These are phyloP conservation scores for Cactoblastis cactorum DNA, from an alignment of 2,888 invertebrate species.

Conservation along the genomic window DNA sequence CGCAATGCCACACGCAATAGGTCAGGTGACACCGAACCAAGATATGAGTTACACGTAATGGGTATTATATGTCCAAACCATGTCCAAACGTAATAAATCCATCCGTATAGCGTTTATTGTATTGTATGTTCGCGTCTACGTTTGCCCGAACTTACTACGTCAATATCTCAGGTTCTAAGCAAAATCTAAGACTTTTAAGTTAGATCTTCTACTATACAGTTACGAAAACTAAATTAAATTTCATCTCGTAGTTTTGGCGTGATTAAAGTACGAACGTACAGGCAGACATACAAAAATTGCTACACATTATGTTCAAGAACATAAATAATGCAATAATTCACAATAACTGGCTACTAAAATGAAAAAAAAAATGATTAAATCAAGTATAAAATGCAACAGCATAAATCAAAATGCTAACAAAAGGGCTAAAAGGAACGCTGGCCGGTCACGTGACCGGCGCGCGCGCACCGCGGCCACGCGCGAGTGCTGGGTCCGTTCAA, in stretches of 20 bases:
- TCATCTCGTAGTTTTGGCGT: too few relatives aligned
- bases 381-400: constrained; percentile 23
- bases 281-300: too few relatives aligned
- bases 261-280: too few relatives aligned
- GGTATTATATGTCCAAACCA: neutral
- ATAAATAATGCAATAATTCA: neutral
- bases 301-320: too few relatives aligned
- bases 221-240: too few relatives aligned
- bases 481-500: constrained; percentile 55
- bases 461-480: constrained; percentile 34
- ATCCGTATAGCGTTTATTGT: too few relatives aligned
- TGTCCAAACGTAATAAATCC: too few relatives aligned
- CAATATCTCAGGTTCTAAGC: too few relatives aligned
- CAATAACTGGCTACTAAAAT: neutral
- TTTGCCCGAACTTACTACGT: too few relatives aligned
- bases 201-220: too few relatives aligned
- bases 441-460: constrained; percentile 72
- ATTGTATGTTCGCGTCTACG: too few relatives aligned
- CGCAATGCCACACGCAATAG: constrained; percentile 29
- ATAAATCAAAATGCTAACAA: constrained; percentile 51
- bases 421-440: constrained; percentile 61
- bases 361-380: neutral
- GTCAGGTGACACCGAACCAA: constrained; percentile 27
- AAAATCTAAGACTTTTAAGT: too few relatives aligned
- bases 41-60: neutral